A percentile compares a stretch with the other conserved stretches of the same genome.
phyloP scores from a whole-genome alignment of 2,113 vertebrate genomes.

The Martes martes region DNA sequence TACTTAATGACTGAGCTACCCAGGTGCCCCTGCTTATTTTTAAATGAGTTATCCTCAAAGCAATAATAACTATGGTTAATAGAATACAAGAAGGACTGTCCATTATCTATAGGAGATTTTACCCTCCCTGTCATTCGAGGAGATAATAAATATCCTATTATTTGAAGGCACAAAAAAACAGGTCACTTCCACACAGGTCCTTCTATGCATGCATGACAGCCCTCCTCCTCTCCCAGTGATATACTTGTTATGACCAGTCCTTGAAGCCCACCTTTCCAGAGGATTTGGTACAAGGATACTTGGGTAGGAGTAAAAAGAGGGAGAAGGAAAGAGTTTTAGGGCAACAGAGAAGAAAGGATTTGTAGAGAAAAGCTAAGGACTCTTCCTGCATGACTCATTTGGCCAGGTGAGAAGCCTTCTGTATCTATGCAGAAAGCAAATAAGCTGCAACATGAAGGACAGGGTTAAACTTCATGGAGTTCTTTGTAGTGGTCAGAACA shows the following conservation, averaged over 20 bases:
- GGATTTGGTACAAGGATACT: not conserved
- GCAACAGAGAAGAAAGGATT: not conserved
- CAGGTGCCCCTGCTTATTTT: not conserved
- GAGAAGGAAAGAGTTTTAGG: not conserved
- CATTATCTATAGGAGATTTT: not conserved
- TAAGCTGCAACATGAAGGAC: not conserved
- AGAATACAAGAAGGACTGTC: constrained; percentile 11
- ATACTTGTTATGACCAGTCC: not conserved
- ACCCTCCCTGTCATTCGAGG: not conserved
- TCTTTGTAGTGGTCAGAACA: not conserved
- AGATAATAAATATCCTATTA: not conserved
- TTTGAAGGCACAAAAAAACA: constrained; percentile 37
- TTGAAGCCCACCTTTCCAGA: not conserved
- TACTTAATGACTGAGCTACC: not conserved
- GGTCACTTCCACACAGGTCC: not conserved
- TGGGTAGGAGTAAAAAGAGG: not conserved
- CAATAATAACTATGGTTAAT: not conserved
- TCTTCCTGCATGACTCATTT: constrained; percentile 2
- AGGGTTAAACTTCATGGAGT: not conserved
- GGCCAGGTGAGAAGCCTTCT: not conserved
- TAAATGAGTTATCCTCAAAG: not conserved
- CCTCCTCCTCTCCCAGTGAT: not conserved
- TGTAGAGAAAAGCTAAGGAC: not conserved
- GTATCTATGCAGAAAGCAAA: not conserved
- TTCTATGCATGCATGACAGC: not conserved